Evolutionary conservation across 1,140 invertebrate genomes (phyloP).

Genomic region (Drosophila melanogaster): DNA sequence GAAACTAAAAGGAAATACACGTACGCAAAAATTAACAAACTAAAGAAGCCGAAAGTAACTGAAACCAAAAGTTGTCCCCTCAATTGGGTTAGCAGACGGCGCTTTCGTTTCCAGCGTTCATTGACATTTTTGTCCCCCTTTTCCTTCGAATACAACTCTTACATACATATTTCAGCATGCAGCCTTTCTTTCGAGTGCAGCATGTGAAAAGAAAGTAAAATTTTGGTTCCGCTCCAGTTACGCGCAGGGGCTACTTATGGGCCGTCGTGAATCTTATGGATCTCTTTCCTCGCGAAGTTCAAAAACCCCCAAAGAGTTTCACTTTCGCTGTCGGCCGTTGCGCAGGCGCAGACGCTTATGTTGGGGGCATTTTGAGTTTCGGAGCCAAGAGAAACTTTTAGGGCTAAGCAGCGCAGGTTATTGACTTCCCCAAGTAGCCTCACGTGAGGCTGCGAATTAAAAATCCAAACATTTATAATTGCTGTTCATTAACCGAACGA

Average conservation of each 20-base stretch:
- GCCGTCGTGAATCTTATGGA: too few species aligned
- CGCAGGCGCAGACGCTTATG: slow-evolving; percentile 39
- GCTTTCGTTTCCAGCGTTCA: slow-evolving; percentile 74
- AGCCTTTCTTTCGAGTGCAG: slow-evolving; percentile 36
- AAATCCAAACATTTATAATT: slow-evolving; percentile 9
- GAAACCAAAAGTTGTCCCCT: slow-evolving; percentile 42
- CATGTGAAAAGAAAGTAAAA: slow-evolving; percentile 80
- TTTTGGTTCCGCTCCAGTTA: slow-evolving; percentile 78
- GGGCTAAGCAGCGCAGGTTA: slow-evolving; percentile 29
- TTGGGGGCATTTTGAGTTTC: slow-evolving; percentile 1
- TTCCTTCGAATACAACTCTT: neutral
- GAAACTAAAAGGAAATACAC: slow-evolving; percentile 51
- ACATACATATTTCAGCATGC: slow-evolving; percentile 2
- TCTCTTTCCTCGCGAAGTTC: slow-evolving; percentile 45
- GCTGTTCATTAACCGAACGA: slow-evolving; percentile 12
- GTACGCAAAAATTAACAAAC: neutral
- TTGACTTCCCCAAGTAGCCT: slow-evolving; percentile 30
- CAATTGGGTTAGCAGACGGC: slow-evolving; percentile 72
- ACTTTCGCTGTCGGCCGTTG: slow-evolving; percentile 72
- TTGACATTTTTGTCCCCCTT: slow-evolving; percentile 49
- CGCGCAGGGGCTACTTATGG: slow-evolving; percentile 21
- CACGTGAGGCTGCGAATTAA: slow-evolving; percentile 34
- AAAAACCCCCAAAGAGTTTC: slow-evolving; percentile 74
- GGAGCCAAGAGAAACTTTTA: slow-evolving; percentile 65
- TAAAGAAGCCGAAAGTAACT: slow-evolving; percentile 44